Evolutionary conservation across 2,113 vertebrate species (phyloP).

Genomic region (Podilymbus podiceps): DNA sequence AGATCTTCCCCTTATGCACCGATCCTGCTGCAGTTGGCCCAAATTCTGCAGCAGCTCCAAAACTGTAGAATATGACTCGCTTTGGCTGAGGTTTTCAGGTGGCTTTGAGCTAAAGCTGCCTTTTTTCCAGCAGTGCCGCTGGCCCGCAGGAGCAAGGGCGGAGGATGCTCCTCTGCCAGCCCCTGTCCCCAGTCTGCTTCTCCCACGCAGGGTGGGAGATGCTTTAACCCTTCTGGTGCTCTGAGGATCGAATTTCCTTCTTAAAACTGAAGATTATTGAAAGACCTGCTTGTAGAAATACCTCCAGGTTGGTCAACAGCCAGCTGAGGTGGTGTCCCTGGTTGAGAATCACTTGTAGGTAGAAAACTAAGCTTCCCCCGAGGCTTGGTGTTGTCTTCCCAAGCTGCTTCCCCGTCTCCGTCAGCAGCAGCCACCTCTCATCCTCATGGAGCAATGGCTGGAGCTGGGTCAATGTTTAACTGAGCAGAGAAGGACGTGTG

Average conservation of each 20-base stretch:
- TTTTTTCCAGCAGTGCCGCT: neutral
- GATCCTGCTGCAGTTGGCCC: neutral
- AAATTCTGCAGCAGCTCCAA: neutral
- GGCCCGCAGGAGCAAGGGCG: neutral
- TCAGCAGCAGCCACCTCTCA: neutral
- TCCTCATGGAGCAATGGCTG: neutral
- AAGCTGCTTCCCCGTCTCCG: neutral
- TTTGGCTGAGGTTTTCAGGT: neutral
- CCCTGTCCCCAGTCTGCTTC: neutral
- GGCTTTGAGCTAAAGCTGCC: neutral
- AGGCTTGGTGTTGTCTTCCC: neutral
- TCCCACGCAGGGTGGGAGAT: neutral
- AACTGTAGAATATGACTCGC: neutral
- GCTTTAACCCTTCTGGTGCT: neutral
- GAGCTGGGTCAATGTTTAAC: slow-evolving; percentile 78
- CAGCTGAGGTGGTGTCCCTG: neutral
- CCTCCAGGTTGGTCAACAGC: too few species aligned
- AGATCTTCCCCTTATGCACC: neutral
- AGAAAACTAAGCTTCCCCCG: neutral
- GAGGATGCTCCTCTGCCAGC: neutral
- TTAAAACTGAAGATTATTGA: neutral
- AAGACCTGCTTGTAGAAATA: neutral
- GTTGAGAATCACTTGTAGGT: neutral
- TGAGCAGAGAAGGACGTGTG: neutral
- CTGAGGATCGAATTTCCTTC: neutral